Evolutionary conservation across 2,797 vertebrate genomes (phyloP).

Genomic region (Schizopygopsis pylzovi): DNA sequence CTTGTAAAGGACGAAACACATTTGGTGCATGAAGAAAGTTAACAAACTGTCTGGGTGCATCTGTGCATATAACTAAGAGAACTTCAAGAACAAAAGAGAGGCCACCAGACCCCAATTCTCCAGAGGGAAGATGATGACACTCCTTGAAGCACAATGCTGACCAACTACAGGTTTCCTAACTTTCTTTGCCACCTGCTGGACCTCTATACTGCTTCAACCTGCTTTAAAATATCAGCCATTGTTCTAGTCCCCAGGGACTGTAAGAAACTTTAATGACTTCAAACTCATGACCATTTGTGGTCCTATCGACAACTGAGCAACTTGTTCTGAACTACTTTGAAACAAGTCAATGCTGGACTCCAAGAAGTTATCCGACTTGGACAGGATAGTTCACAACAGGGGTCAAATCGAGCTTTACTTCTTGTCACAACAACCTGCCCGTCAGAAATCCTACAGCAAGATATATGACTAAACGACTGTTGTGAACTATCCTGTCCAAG

Average conservation of each 20-base stretch:
- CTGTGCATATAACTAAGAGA: slow-evolving; percentile 16
- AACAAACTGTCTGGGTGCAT: slow-evolving; percentile 21
- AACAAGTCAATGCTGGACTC: neutral
- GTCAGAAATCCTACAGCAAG: neutral
- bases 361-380: neutral
- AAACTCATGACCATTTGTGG: neutral
- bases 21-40: slow-evolving; percentile 24
- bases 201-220: neutral
- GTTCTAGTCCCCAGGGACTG: neutral
- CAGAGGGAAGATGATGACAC: slow-evolving; percentile 9
- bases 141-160: slow-evolving; percentile 18
- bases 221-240: slow-evolving; percentile 37
- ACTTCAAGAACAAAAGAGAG: slow-evolving; percentile 21
- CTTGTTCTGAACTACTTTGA: slow-evolving; percentile 23
- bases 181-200: slow-evolving; percentile 28
- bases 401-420: slow-evolving; percentile 10
- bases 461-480: neutral
- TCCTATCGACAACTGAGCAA: slow-evolving; percentile 18
- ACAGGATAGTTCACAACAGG: slow-evolving; percentile 1
- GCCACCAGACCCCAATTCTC: neutral
- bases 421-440: neutral
- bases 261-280: slow-evolving; percentile 19
- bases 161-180: slow-evolving; percentile 11
- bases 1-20: neutral
- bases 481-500: too few relatives aligned